Evolutionary conservation across 2,888 invertebrate species (phyloP), one percentile per base, ranked within the genome.

Genomic region (Drosophila kuntzei): DNA sequence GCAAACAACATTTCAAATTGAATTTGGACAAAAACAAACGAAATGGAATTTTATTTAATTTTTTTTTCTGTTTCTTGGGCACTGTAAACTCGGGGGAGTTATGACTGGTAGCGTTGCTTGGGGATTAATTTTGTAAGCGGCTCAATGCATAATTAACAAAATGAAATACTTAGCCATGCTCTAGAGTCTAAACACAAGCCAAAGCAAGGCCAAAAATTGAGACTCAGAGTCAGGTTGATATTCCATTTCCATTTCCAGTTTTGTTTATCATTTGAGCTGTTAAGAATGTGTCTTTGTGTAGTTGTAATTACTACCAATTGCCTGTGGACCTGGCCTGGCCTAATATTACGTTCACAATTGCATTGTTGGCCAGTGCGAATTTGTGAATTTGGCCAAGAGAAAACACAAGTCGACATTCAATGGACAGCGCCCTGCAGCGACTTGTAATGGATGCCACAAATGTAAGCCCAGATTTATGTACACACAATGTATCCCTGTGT

Each of bases 91-190:
- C 68, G 16, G 14, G 70, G 63, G 75, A 60, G 14, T 49, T 57
- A 16, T 47, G 14, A 20, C 55, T 27, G n/a, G n/a, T 16, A 46
- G 16, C 39, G 20, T 12, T 57, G 62, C 47, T 69, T 67, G 59
- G 87, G 86, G 87, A 86, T 84, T 89, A 53, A 70, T 73, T 84
- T 80, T 44, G 67, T 69, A 87, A 80, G 67, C 84, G 66, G 77
- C 81, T 87, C 77, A 80, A 62, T 84, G 81, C 65, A 70, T 82
- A 89, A 82, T 82, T 87, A 89, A 81, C 69, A 46, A 87, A 89
- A 77, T 69, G 83, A 57, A 74, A 54, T 39, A 37, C 11, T 55
- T 34, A 41, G 41, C n/a, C 22, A 51, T 27, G 4, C 14, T 22
- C 14, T 14, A 9, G 12, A 47, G 6, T 47, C 16, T 27, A 27